phyloP scores from a whole-genome alignment of 2,113 vertebrate species.

The Tenrec ecaudatus region DNA sequence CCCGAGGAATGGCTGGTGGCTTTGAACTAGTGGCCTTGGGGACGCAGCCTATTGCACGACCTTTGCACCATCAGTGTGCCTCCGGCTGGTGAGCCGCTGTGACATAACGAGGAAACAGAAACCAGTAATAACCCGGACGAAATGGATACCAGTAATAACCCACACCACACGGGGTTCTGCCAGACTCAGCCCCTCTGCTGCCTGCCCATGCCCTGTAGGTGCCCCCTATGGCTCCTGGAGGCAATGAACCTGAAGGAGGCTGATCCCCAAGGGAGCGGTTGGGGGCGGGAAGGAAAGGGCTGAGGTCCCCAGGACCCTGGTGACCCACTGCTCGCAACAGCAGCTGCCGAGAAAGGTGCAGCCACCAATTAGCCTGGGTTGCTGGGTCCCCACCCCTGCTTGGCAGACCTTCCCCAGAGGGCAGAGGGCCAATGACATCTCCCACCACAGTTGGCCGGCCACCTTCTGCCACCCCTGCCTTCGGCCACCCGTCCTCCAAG shows the following conservation, averaged over 20 bases:
- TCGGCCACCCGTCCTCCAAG: not conserved
- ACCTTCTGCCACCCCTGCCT: too few relatives aligned
- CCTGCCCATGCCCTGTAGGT: not conserved
- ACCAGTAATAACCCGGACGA: not conserved
- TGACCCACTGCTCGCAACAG: not conserved
- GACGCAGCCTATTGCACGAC: too few relatives aligned
- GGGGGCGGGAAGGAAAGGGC: not conserved
- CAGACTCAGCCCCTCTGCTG: not conserved
- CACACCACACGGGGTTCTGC: not conserved
- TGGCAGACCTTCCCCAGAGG: not conserved
- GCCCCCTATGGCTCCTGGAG: not conserved
- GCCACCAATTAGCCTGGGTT: not conserved
- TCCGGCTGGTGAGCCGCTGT: too few relatives aligned
- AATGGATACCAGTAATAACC: not conserved
- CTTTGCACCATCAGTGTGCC: too few relatives aligned
- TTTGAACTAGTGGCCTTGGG: too few relatives aligned
- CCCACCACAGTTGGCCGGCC: not conserved
- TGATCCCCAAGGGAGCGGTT: not conserved
- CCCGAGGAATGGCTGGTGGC: too few relatives aligned
- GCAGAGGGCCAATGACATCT: not conserved
- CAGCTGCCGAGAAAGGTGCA: not conserved
- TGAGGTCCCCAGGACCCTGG: not conserved
- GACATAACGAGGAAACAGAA: too few relatives aligned
- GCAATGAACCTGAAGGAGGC: not conserved
- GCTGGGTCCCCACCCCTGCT: not conserved